Evolutionary conservation across 2,113 vertebrate genomes (phyloP).

Genomic region (Turdus rufiventris): DNA sequence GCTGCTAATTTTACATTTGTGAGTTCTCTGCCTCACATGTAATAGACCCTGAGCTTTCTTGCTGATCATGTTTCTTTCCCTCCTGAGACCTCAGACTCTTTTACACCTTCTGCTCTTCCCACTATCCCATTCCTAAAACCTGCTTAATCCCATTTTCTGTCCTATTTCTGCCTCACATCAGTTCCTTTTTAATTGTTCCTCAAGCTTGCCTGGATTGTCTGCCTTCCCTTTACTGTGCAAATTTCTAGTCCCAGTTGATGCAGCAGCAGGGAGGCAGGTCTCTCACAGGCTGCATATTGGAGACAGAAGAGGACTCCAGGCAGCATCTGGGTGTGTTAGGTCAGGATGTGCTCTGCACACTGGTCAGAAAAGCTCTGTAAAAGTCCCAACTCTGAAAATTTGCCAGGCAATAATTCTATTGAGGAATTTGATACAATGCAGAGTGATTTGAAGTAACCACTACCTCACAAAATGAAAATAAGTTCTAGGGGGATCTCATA

Average conservation of each 20-base stretch:
- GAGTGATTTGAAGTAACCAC: neutral
- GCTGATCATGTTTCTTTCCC: neutral
- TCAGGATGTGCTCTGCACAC: neutral
- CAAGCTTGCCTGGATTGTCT: neutral
- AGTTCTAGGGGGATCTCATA: neutral
- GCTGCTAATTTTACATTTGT: neutral
- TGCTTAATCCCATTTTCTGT: neutral
- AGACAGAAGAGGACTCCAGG: neutral
- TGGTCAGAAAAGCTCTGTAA: neutral
- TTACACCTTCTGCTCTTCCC: neutral
- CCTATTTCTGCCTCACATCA: neutral
- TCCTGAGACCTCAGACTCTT: neutral
- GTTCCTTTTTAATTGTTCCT: neutral
- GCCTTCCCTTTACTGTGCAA: neutral
- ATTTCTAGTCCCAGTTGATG: neutral
- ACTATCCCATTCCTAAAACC: neutral
- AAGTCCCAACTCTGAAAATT: neutral
- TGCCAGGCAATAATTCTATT: neutral
- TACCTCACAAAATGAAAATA: neutral
- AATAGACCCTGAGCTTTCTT: neutral
- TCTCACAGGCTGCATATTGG: neutral
- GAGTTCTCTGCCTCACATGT: neutral
- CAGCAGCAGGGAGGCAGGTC: neutral
- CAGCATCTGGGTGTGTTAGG: neutral
- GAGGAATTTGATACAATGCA: neutral